phyloP scores from a whole-genome alignment of 2,113 vertebrate genomes.

The Enhydra lutris region DNA sequence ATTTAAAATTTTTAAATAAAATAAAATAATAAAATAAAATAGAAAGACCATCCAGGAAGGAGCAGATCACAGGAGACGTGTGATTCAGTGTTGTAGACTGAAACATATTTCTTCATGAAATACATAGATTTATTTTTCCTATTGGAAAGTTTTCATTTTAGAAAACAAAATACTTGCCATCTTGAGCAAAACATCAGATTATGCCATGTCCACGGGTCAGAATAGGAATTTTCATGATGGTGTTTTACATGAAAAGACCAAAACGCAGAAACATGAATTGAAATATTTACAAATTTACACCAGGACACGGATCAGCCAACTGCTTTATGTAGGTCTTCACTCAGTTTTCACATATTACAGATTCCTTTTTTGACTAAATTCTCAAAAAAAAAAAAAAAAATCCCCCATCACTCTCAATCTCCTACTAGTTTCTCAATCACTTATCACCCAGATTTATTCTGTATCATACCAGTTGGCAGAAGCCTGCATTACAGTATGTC shows the following conservation, averaged over 20 bases:
- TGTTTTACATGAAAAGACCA: not conserved
- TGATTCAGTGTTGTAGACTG: not conserved
- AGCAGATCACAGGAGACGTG: not conserved
- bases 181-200: not conserved
- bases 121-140: not conserved
- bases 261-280: not conserved
- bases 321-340: not conserved
- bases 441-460: not conserved
- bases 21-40: not conserved
- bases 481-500: not conserved
- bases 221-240: not conserved
- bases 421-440: not conserved
- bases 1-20: not conserved
- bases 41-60: not conserved
- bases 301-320: not conserved
- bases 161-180: not conserved
- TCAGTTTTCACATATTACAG: not conserved
- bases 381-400: not conserved
- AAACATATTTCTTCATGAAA: not conserved
- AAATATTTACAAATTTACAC: not conserved
- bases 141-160: not conserved
- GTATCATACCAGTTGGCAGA: not conserved
- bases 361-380: not conserved
- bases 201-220: not conserved
- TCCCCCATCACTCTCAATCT: not conserved